Percentiles rank a stretch among this genome's conserved stretches.
phyloP scores from a whole-genome alignment of 2,113 vertebrate genomes.

The Paradisaea rubra region DNA sequence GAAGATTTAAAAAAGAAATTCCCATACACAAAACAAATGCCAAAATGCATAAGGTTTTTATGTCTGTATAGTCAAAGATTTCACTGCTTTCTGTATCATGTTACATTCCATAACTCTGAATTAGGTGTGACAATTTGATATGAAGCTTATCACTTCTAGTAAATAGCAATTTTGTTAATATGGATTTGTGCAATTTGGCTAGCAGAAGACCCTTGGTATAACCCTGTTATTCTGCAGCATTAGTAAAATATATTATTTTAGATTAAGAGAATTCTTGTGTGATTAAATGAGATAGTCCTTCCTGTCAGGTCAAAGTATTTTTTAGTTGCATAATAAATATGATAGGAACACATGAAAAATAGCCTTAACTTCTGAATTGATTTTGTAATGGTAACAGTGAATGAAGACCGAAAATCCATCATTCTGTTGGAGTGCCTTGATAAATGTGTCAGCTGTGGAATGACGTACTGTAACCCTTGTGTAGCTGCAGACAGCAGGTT shows the following conservation, averaged over 20 bases:
- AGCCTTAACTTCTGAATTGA: background rate
- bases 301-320: background rate
- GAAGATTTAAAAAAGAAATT: background rate
- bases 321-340: background rate
- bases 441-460: slow-evolving; percentile 48
- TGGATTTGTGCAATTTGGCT: background rate
- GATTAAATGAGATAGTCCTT: background rate
- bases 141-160: background rate
- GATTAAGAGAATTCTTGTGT: slow-evolving; percentile 1
- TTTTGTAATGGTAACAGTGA: background rate
- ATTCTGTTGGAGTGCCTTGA: slow-evolving; percentile 55
- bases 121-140: background rate
- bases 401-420: background rate
- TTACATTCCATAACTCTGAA: background rate
- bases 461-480: slow-evolving; percentile 51
- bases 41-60: background rate
- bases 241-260: background rate
- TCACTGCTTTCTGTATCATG: background rate
- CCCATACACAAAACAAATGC: background rate
- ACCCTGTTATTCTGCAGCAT: background rate
- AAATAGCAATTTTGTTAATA: background rate
- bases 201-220: background rate
- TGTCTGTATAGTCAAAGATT: background rate
- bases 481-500: slow-evolving; percentile 24
- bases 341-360: background rate